Evolutionary conservation across 2,888 invertebrate species (phyloP).

Genomic region (Orthosia gracilis): DNA sequence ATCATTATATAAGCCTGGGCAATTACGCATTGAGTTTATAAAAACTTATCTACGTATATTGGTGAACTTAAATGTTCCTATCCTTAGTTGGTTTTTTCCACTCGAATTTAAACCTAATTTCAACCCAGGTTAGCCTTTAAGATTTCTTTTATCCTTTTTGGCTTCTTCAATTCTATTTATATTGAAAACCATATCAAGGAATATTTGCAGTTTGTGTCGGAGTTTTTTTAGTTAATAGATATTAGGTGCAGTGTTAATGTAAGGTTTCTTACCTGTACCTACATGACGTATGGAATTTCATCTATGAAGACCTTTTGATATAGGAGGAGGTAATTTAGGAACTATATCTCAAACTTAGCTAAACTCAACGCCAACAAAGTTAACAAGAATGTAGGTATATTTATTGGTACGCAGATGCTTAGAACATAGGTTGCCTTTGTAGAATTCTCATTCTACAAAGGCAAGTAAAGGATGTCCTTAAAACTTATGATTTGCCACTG

Average conservation of each 20-base stretch:
- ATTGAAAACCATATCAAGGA: background rate
- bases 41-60: background rate
- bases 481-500: too few relatives aligned
- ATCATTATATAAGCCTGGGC: too few relatives aligned
- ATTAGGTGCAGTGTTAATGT: too few relatives aligned
- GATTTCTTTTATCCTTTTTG: constrained; percentile 13
- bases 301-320: constrained; percentile 8
- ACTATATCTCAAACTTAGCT: constrained; percentile 5
- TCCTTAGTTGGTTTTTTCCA: background rate
- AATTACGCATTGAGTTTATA: too few relatives aligned
- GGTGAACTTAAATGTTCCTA: background rate
- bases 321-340: constrained; percentile 8
- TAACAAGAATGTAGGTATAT: background rate
- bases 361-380: background rate
- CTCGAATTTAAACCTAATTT: constrained; percentile 7
- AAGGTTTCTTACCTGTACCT: background rate
- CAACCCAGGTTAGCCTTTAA: background rate
- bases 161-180: background rate
- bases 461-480: too few relatives aligned
- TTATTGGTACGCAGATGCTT: background rate
- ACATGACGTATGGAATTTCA: constrained; percentile 24
- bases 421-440: background rate
- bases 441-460: too few relatives aligned
- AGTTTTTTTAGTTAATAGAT: too few relatives aligned
- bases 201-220: background rate